A percentile compares a stretch with the other conserved stretches of the same genome.
Evolutionary conservation across 1,140 invertebrate species (phyloP).

Genomic region (Dendroctonus valens): DNA sequence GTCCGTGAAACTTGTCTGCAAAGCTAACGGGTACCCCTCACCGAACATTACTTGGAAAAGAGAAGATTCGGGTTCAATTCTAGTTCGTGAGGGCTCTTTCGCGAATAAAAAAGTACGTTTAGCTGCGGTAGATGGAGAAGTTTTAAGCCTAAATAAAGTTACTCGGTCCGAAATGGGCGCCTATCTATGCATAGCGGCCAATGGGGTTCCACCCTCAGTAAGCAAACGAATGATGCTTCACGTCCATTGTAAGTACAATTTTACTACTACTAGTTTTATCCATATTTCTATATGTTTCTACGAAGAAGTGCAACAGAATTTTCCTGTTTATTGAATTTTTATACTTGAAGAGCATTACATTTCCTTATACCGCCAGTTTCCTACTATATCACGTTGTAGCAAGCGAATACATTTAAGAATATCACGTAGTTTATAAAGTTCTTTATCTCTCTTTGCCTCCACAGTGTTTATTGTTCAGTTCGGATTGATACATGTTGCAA

Average conservation of each 20-base stretch:
- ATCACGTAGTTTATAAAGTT: constrained; percentile 10
- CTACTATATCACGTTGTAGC: constrained; percentile 6
- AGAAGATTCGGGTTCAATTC: constrained; percentile 81
- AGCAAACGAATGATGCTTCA: constrained; percentile 67
- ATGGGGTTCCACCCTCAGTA: constrained; percentile 65
- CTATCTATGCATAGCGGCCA: constrained; percentile 68
- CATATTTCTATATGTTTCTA: background rate
- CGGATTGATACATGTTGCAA: background rate
- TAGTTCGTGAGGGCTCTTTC: constrained; percentile 66
- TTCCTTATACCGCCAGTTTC: background rate
- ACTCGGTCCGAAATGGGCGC: constrained; percentile 80
- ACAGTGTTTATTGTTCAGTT: background rate
- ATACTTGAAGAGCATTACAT: background rate
- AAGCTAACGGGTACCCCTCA: constrained; percentile 78
- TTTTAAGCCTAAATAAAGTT: constrained; percentile 75
- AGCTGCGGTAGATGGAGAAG: constrained; percentile 68
- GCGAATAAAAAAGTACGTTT: constrained; percentile 71
- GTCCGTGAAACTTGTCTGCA: constrained; percentile 82
- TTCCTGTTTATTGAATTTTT: background rate
- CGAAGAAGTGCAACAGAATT: too few species aligned
- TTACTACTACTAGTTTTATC: background rate
- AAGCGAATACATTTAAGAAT: constrained; percentile 4
- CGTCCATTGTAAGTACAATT: constrained; percentile 74
- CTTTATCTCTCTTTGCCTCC: constrained; percentile 5
- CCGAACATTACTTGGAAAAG: constrained; percentile 84